Percentiles rank a stretch among this genome's conserved stretches.
Evolutionary conservation across 2,797 vertebrate species (phyloP).

Genomic region (Hydrocynus forskahlii): DNA sequence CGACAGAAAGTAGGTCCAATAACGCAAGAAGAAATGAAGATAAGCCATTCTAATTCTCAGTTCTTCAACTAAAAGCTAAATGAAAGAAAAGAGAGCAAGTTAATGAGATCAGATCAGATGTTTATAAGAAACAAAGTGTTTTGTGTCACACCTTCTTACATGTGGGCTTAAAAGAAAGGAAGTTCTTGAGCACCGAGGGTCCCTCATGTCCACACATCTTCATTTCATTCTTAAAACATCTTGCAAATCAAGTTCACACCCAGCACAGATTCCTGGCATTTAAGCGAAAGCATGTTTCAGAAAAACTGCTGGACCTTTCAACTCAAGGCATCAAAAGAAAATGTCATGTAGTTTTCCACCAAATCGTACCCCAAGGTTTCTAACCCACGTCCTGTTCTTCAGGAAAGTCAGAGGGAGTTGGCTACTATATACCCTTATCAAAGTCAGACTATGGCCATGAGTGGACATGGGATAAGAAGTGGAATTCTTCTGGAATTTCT

Average conservation of each 20-base stretch:
- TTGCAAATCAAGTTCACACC: not conserved
- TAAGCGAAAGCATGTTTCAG: constrained; percentile 14
- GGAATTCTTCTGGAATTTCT: not conserved
- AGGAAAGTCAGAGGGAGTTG: not conserved
- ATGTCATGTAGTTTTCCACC: not conserved
- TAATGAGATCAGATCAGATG: not conserved
- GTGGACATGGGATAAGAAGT: constrained; percentile 20
- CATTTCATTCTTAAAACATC: not conserved
- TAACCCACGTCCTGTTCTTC: not conserved
- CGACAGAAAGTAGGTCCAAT: not conserved
- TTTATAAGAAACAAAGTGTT: not conserved
- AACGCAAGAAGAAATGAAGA: not conserved
- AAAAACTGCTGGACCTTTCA: constrained; percentile 13
- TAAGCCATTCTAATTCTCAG: not conserved
- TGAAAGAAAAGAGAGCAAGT: not conserved
- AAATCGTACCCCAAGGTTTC: not conserved
- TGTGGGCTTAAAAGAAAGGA: not conserved
- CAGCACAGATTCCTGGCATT: not conserved
- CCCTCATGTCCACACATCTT: not conserved
- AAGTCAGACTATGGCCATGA: not conserved
- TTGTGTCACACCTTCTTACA: too few relatives aligned
- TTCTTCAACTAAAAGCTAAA: not conserved
- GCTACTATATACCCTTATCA: not conserved
- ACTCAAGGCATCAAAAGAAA: not conserved
- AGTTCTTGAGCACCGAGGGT: not conserved